A percentile compares a stretch with the other conserved stretches of the same genome.
Evolutionary conservation across 2,113 vertebrate species (phyloP).

Genomic region (Spilogale gracilis): DNA sequence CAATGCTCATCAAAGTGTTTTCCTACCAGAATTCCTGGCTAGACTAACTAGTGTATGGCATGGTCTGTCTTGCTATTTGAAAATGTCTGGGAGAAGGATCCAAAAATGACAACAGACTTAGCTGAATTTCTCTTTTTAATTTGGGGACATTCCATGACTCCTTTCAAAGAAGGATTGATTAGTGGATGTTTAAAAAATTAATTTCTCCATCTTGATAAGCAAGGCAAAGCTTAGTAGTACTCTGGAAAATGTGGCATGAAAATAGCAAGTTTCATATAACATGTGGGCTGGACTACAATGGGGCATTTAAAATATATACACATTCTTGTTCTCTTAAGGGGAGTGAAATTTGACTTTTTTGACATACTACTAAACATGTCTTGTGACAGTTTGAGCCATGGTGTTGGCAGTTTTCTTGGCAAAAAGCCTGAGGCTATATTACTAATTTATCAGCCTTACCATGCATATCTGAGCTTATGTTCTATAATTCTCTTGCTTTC

Average conservation of each 20-base stretch:
- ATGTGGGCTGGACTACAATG: not conserved
- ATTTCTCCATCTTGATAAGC: not conserved
- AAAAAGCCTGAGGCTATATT: slow-evolving; percentile 53
- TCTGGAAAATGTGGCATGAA: not conserved
- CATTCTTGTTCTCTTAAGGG: not conserved
- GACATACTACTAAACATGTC: not conserved
- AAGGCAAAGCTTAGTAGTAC: not conserved
- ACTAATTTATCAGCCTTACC: slow-evolving; percentile 63
- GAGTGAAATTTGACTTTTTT: slow-evolving; percentile 47
- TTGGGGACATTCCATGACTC: not conserved
- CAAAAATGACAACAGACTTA: not conserved
- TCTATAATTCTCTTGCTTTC: not conserved
- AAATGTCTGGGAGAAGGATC: not conserved
- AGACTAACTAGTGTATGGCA: not conserved
- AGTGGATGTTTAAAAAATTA: not conserved
- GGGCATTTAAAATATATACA: not conserved
- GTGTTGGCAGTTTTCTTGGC: slow-evolving; percentile 53
- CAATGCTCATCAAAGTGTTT: not conserved
- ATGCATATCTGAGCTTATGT: not conserved
- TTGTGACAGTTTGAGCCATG: slow-evolving; percentile 11
- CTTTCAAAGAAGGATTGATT: not conserved
- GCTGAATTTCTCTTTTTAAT: not conserved
- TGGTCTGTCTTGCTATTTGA: not conserved
- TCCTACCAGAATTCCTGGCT: not conserved
- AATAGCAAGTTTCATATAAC: not conserved